Evolutionary conservation across 2,888 invertebrate species (phyloP).

Genomic region (Ferdinandea cuprea): DNA sequence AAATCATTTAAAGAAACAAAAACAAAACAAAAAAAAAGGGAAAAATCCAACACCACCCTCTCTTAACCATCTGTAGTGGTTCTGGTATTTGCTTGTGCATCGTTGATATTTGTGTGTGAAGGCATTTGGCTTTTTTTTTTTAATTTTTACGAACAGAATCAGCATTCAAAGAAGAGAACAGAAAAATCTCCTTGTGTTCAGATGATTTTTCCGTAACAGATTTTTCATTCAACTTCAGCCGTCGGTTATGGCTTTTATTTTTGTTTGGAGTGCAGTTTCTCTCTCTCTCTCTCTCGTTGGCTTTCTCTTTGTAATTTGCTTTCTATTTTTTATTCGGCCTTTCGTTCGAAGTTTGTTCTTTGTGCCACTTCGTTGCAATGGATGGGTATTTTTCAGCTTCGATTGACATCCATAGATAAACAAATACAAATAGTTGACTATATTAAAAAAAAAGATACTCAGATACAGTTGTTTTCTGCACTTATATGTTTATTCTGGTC

Average conservation of each 20-base stretch:
- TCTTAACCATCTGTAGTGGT: neutral
- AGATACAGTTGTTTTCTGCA: no score
- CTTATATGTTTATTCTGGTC: slow-evolving; percentile 19
- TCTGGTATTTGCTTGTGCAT: slow-evolving; percentile 53
- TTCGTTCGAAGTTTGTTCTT: slow-evolving; percentile 31
- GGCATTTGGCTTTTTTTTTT: slow-evolving; percentile 12
- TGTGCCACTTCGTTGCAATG: slow-evolving; percentile 57
- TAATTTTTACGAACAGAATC: slow-evolving; percentile 10
- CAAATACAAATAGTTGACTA: slow-evolving; percentile 70
- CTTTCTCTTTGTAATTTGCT: neutral
- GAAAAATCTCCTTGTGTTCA: slow-evolving; percentile 42
- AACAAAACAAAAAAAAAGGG: no score
- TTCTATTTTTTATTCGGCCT: slow-evolving; percentile 12
- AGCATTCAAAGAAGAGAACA: slow-evolving; percentile 24
- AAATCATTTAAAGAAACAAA: slow-evolving; percentile 66
- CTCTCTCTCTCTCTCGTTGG: no score
- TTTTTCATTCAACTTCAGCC: slow-evolving; percentile 71
- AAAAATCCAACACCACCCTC: slow-evolving; percentile 21
- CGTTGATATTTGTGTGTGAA: slow-evolving; percentile 58
- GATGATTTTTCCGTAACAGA: slow-evolving; percentile 74
- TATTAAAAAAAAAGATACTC: no score
- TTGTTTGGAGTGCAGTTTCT: no score
- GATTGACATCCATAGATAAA: slow-evolving; percentile 71
- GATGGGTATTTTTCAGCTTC: slow-evolving; percentile 72
- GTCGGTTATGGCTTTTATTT: slow-evolving; percentile 53